Evolutionary conservation across 2,888 invertebrate genomes (phyloP).

Genomic region (Dicycla oo): DNA sequence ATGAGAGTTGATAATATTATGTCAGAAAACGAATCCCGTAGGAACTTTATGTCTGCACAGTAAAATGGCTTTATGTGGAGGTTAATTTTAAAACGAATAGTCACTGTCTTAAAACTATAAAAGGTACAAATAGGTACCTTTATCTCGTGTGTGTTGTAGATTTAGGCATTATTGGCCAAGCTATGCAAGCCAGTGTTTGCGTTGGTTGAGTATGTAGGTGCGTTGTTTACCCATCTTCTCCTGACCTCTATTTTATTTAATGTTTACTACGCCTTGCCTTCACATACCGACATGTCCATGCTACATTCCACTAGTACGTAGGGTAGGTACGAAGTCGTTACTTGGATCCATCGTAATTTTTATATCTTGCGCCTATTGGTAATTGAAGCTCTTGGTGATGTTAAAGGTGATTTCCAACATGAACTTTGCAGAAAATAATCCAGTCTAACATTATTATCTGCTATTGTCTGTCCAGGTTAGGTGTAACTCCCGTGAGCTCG

Average conservation of each 20-base stretch:
- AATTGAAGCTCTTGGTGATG: not conserved
- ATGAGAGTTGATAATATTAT: slow-evolving; percentile 35
- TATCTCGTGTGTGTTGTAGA: not conserved
- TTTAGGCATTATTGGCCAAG: not conserved
- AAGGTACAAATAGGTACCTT: not conserved
- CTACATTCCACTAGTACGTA: too few species aligned
- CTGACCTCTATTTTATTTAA: slow-evolving; percentile 1
- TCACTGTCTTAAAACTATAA: not conserved
- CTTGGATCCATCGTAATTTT: too few species aligned
- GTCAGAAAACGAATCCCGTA: slow-evolving; percentile 10
- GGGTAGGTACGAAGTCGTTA: not conserved
- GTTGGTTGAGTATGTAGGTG: not conserved
- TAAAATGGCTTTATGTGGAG: not conserved
- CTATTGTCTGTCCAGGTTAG: slow-evolving; percentile 88
- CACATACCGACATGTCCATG: not conserved
- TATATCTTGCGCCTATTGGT: too few species aligned
- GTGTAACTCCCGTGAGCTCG: slow-evolving; percentile 92
- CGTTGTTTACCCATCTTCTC: slow-evolving; percentile 7
- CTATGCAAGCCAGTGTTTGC: not conserved
- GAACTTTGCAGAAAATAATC: not conserved
- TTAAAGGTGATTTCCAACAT: not conserved
- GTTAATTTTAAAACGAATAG: not conserved
- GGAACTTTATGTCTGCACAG: not conserved
- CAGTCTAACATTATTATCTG: not conserved
- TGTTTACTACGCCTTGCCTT: not conserved